phyloP scores from a whole-genome alignment of 1,140 invertebrate species.

The Druon quercuslanigerum region DNA sequence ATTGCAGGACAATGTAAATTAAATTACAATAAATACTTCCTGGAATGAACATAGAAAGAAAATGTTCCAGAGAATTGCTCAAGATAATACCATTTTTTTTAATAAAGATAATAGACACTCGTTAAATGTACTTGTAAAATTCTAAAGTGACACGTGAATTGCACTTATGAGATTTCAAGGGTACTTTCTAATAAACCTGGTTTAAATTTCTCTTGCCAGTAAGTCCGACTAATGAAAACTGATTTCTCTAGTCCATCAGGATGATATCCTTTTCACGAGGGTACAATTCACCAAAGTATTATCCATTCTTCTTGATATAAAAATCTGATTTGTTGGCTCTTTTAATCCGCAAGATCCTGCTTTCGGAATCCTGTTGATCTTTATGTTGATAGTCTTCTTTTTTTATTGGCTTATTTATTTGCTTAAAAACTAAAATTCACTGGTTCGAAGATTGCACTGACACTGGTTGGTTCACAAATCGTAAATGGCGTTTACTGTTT shows the following conservation, averaged over 20 bases:
- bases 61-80: too few species aligned
- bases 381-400: too few species aligned
- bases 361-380: too few species aligned
- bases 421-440: slow-evolving; percentile 24
- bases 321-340: too few species aligned
- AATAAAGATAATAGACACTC: slow-evolving; percentile 4
- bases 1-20: too few species aligned
- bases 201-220: slow-evolving; percentile 2
- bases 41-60: too few species aligned
- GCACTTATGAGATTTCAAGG: slow-evolving; percentile 10
- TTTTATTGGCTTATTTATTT: not conserved
- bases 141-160: not conserved
- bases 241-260: slow-evolving; percentile 14
- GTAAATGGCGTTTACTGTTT: slow-evolving; percentile 56
- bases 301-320: too few species aligned
- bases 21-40: too few species aligned
- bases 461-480: slow-evolving; percentile 49
- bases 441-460: slow-evolving; percentile 27
- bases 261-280: not conserved
- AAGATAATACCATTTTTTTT: too few species aligned
- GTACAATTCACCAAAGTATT: not conserved
- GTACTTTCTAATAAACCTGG: slow-evolving; percentile 23
- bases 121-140: not conserved
- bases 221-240: not conserved
- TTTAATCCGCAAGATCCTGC: too few species aligned